A percentile compares a stretch with the other conserved stretches of the same genome.
phyloP scores from a whole-genome alignment of 2,888 invertebrate genomes.

The Drosophila picticornis region DNA sequence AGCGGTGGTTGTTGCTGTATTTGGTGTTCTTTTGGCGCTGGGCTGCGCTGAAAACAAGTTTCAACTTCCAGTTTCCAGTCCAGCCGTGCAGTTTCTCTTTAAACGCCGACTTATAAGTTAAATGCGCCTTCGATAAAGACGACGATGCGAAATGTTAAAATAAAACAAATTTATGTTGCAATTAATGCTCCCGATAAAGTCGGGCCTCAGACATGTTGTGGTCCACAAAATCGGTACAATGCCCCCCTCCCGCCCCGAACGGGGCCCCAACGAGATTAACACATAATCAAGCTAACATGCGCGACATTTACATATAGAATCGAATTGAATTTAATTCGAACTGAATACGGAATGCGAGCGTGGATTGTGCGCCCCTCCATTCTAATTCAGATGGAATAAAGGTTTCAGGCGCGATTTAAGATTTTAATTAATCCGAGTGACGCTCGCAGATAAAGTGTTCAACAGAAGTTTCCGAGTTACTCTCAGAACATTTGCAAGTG shows the following conservation, averaged over 20 bases:
- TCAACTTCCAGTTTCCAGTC: constrained; percentile 20
- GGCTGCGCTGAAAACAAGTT: constrained; percentile 67
- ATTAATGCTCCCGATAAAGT: constrained; percentile 77
- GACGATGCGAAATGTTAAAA: constrained; percentile 77
- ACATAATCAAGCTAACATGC: constrained; percentile 81
- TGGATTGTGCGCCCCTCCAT: not conserved
- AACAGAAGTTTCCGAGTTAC: constrained; percentile 49
- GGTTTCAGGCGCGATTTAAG: constrained; percentile 58
- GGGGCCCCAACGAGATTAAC: constrained; percentile 65
- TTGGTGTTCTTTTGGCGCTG: constrained; percentile 30
- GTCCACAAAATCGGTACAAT: constrained; percentile 54
- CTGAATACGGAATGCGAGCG: constrained; percentile 38
- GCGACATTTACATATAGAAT: constrained; percentile 74
- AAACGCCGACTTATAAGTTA: constrained; percentile 76
- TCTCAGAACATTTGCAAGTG: constrained; percentile 26
- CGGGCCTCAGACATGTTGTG: constrained; percentile 69
- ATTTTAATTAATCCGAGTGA: constrained; percentile 73
- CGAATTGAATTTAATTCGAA: constrained; percentile 75
- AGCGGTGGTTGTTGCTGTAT: constrained; percentile 9
- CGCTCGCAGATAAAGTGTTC: constrained; percentile 50
- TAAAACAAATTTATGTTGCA: constrained; percentile 82
- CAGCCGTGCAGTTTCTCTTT: constrained; percentile 54
- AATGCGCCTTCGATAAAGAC: constrained; percentile 72
- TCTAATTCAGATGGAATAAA: constrained; percentile 31
- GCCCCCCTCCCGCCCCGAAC: not conserved